These are phyloP conservation scores for Lepidurus arcticus DNA, from an alignment of 1,140 invertebrate species.

Conservation along the genomic window DNA sequence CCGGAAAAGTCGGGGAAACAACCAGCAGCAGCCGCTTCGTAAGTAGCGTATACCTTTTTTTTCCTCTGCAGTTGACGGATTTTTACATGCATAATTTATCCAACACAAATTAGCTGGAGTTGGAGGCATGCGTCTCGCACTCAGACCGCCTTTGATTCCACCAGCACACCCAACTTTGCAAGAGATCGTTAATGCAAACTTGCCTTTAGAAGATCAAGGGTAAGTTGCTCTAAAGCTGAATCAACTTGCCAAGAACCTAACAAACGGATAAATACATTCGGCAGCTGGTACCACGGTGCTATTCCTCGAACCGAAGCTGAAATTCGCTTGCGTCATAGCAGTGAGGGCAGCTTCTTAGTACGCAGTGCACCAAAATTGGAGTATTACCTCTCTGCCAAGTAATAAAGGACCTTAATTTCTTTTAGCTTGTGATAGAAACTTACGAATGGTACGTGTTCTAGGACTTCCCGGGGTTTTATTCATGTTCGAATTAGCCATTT, in stretches of 20 bases:
- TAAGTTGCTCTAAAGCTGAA: neutral
- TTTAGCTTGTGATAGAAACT: neutral
- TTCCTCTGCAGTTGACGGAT: neutral
- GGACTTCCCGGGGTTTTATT: neutral
- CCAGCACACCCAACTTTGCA: neutral
- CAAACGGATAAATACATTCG: neutral
- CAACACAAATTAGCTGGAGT: neutral
- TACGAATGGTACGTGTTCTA: neutral
- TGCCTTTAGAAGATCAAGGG: slow-evolving; percentile 17
- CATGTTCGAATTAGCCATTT: slow-evolving; percentile 4
- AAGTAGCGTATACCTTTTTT: neutral
- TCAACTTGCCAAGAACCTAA: neutral
- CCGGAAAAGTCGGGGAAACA: neutral
- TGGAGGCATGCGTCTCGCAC: neutral
- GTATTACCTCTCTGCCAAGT: slow-evolving; percentile 28
- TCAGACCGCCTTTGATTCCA: slow-evolving; percentile 12
- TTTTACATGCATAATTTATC: neutral
- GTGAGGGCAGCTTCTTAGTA: slow-evolving; percentile 18
- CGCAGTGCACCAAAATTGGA: slow-evolving; percentile 20
- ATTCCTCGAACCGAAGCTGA: slow-evolving; percentile 26
- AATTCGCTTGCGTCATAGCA: slow-evolving; percentile 18
- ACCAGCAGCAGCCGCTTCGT: neutral
- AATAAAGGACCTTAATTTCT: neutral
- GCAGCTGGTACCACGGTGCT: slow-evolving; percentile 29
- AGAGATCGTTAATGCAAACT: neutral